A percentile compares a stretch with the other conserved stretches of the same genome.
Conservation (phyloP, 2,797 vertebrate genomes). For the Anolis apletophallus region DNA sequence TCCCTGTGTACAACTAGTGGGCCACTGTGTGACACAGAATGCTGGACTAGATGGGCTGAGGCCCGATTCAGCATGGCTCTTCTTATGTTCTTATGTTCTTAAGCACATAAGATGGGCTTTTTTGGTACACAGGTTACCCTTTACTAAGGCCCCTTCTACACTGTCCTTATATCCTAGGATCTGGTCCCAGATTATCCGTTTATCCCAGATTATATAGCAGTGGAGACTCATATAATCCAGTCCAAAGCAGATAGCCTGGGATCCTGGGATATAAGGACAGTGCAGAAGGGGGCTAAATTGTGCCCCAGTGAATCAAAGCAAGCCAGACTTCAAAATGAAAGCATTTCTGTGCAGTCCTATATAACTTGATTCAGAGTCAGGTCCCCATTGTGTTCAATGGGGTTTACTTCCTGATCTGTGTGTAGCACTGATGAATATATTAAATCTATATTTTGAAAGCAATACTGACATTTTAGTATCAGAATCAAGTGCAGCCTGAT, state of each 20-base stretch:
- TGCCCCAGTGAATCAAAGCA: neutral
- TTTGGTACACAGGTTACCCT: neutral
- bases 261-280: no score
- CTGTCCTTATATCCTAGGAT: no score
- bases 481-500: neutral
- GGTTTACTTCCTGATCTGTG: neutral
- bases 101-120: neutral
- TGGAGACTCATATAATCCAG: no score
- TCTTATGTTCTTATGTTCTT: no score
- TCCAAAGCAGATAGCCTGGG: no score
- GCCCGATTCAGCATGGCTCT: no score
- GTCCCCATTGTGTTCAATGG: neutral
- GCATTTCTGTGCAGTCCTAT: neutral
- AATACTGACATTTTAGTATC: neutral
- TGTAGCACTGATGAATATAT: neutral
- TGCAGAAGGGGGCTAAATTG: no score
- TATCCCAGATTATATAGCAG: no score
- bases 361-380: neutral
- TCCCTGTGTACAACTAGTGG: no score
- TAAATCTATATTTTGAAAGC: neutral
- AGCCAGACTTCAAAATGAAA: neutral
- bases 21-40: no score
- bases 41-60: no score
- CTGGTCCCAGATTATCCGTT: no score
- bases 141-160: neutral